Conservation (phyloP, 1,140 invertebrate genomes). For the Drosophila miranda region DNA sequence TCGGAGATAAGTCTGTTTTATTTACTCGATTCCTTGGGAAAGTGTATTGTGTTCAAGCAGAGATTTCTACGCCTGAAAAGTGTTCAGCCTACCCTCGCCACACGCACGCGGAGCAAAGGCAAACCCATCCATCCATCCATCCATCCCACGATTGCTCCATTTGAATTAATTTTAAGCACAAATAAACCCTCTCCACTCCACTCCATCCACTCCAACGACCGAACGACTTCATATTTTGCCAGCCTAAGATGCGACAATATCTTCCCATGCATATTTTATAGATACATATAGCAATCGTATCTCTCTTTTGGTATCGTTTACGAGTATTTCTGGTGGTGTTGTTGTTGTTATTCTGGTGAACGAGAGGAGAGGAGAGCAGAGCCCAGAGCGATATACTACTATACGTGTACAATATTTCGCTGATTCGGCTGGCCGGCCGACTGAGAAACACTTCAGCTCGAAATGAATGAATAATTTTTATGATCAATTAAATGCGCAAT, state of each 20-base stretch:
- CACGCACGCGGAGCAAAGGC: neutral
- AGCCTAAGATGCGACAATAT: constrained; percentile 40
- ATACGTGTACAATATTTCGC: constrained; percentile 31
- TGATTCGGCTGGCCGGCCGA: constrained; percentile 41
- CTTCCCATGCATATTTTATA: constrained; percentile 69
- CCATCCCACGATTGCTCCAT: constrained; percentile 53
- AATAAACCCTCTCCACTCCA: constrained; percentile 13
- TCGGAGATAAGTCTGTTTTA: neutral
- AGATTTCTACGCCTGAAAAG: neutral
- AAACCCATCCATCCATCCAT: neutral
- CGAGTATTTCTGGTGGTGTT: constrained; percentile 31
- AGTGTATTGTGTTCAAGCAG: too few species aligned
- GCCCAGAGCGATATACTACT: constrained; percentile 28
- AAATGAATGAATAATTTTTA: constrained; percentile 79
- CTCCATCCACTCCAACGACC: too few species aligned
- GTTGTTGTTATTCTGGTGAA: constrained; percentile 27
- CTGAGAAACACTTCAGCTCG: constrained; percentile 44
- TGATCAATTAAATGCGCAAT: constrained; percentile 78
- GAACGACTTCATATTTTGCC: constrained; percentile 37
- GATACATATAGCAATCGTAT: constrained; percentile 54
- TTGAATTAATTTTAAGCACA: constrained; percentile 51
- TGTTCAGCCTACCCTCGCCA: constrained; percentile 8
- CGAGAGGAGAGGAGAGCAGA: neutral
- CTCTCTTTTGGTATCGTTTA: constrained; percentile 25
- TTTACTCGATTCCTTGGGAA: too few species aligned